Evolutionary conservation across 2,797 vertebrate genomes (phyloP).

Genomic region (Alectoris magna): DNA sequence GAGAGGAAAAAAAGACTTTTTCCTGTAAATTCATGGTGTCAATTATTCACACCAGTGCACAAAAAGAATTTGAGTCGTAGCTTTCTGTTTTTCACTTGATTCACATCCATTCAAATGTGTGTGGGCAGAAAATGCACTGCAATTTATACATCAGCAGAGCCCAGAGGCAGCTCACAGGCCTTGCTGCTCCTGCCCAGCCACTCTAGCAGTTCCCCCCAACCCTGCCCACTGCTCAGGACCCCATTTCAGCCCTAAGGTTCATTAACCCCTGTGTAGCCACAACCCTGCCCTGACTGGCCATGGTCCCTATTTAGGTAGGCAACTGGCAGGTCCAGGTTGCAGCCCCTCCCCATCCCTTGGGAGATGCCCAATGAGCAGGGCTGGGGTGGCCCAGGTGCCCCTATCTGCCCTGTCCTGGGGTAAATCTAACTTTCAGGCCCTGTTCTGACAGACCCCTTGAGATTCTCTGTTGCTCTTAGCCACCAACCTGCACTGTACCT

Average conservation of each 20-base stretch:
- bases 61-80: neutral
- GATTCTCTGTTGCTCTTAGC: neutral
- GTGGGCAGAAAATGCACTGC: neutral
- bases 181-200: neutral
- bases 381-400: neutral
- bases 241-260: neutral
- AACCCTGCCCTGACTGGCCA: no score
- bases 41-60: neutral
- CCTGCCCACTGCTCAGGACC: neutral
- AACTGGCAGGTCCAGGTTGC: fast-evolving
- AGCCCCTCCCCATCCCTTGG: fast-evolving
- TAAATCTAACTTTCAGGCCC: fast-evolving
- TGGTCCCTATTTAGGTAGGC: fast-evolving
- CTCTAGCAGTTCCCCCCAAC: neutral
- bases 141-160: neutral
- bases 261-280: neutral
- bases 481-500: neutral
- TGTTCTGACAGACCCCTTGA: neutral
- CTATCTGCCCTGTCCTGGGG: neutral
- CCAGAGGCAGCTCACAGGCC: no score
- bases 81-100: neutral
- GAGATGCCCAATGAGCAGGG: fast-evolving
- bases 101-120: neutral
- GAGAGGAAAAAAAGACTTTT: neutral
- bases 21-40: neutral